Evolutionary conservation across 2,113 vertebrate genomes (phyloP).

Genomic region (Ammodytes marinus): DNA sequence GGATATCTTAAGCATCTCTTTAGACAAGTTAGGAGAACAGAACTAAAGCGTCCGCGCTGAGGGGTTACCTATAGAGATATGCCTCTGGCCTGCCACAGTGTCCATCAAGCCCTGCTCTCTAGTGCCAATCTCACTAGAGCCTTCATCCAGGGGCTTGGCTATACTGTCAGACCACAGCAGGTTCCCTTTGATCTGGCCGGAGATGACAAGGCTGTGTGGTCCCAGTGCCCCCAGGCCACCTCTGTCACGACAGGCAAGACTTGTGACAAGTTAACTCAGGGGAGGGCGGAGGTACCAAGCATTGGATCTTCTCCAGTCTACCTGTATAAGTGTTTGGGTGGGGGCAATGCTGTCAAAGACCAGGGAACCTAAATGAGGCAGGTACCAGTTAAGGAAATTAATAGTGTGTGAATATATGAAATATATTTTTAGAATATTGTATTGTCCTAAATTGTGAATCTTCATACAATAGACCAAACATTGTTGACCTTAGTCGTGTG

Average conservation of each 20-base stretch:
- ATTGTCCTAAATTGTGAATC: no score
- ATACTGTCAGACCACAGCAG: slow-evolving; percentile 46
- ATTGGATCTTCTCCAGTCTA: slow-evolving; percentile 9
- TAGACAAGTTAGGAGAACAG: background rate
- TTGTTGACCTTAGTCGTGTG: no score
- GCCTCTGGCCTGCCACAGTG: slow-evolving; percentile 16
- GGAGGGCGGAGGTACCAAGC: slow-evolving; percentile 6
- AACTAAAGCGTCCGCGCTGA: background rate
- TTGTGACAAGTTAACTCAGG: slow-evolving; percentile 48
- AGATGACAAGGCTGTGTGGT: slow-evolving; percentile 70
- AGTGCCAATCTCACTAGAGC: background rate
- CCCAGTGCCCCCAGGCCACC: slow-evolving; percentile 48
- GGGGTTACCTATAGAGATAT: background rate
- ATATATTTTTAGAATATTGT: no score
- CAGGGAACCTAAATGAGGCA: background rate
- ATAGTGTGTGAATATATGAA: no score
- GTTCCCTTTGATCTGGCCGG: slow-evolving; percentile 65
- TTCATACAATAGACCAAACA: no score
- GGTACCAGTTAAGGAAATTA: no score
- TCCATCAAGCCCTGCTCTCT: slow-evolving; percentile 8
- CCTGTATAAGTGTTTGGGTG: slow-evolving; percentile 31
- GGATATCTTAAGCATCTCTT: slow-evolving; percentile 7
- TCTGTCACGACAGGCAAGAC: slow-evolving; percentile 50
- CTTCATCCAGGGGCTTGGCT: slow-evolving; percentile 50
- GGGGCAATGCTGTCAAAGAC: background rate